Conservation (phyloP, 2,888 invertebrate genomes). For the Malthinus seriepunctatus region DNA sequence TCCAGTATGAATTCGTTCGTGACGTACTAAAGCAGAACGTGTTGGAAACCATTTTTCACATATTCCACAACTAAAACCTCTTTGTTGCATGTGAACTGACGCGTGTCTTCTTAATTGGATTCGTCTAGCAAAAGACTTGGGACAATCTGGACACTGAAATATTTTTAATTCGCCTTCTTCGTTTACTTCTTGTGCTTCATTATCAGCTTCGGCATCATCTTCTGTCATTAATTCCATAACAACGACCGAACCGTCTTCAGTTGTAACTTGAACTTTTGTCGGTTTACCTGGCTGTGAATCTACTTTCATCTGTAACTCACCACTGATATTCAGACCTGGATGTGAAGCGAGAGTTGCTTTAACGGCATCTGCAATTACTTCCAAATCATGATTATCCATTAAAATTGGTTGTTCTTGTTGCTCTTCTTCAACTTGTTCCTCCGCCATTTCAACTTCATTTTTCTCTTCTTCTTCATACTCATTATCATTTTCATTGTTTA, state of each 20-base stretch:
- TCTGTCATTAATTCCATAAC: conserved; percentile 55
- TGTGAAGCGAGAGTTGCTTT: conserved; percentile 52
- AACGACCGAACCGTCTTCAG: conserved; percentile 56
- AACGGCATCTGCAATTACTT: conserved; percentile 53
- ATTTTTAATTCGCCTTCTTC: conserved; percentile 55
- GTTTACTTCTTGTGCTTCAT: conserved; percentile 39
- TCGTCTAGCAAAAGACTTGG: conserved; percentile 64
- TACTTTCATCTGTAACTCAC: conserved; percentile 51
- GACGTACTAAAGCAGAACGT: conserved; percentile 67
- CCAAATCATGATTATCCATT: conserved; percentile 49
- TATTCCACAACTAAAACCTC: conserved; percentile 61
- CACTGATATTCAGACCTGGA: conserved; percentile 47
- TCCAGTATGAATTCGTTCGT: conserved; percentile 71
- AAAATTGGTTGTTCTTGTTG: conserved; percentile 34
- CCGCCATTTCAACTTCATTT: conserved; percentile 11
- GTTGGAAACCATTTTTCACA: conserved; percentile 73
- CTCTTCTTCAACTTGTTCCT: conserved; percentile 31
- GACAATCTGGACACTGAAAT: conserved; percentile 66
- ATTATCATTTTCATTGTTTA: conserved; percentile 32
- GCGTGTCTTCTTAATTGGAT: conserved; percentile 65
- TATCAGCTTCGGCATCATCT: conserved; percentile 41
- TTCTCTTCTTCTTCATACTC: conserved; percentile 32
- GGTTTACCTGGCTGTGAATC: conserved; percentile 49
- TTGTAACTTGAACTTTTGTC: conserved; percentile 54
- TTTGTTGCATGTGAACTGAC: conserved; percentile 63